phyloP scores from a whole-genome alignment of 1,140 invertebrate species.

The Eufriesea mexicana region DNA sequence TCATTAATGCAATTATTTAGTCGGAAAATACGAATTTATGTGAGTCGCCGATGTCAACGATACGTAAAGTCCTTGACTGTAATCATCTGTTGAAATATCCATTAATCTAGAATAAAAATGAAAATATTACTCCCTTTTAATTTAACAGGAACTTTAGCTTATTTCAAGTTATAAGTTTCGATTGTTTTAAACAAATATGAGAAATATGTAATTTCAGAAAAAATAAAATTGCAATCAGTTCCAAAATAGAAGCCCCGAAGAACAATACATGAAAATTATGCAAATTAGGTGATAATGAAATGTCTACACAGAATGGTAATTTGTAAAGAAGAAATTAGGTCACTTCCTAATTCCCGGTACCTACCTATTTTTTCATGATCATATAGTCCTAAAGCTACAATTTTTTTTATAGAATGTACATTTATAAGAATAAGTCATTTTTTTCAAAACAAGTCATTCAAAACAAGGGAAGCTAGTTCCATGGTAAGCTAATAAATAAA shows the following conservation, averaged over 20 bases:
- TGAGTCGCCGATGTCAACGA: not conserved
- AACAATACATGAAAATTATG: not conserved
- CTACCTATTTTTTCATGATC: not conserved
- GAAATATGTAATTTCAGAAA: not conserved
- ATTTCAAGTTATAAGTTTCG: too few relatives aligned
- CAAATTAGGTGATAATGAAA: not conserved
- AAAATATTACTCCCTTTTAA: not conserved
- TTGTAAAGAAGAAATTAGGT: not conserved
- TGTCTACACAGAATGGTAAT: not conserved
- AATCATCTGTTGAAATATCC: not conserved
- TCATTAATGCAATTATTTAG: not conserved
- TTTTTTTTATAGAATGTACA: too few relatives aligned
- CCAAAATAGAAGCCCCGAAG: not conserved
- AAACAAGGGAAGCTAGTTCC: too few relatives aligned
- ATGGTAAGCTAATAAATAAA: too few relatives aligned
- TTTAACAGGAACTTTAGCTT: not conserved
- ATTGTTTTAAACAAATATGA: too few relatives aligned
- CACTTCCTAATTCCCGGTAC: not conserved
- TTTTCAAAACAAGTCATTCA: too few relatives aligned
- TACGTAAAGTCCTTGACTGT: too few relatives aligned
- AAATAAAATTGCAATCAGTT: not conserved
- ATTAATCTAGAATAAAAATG: not conserved
- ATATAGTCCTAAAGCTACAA: too few relatives aligned
- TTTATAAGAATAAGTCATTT: too few relatives aligned
- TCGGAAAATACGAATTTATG: not conserved